A percentile compares a stretch with the other conserved stretches of the same genome.
phyloP scores from a whole-genome alignment of 1,140 invertebrate genomes.

The Drosophila repletoides region DNA sequence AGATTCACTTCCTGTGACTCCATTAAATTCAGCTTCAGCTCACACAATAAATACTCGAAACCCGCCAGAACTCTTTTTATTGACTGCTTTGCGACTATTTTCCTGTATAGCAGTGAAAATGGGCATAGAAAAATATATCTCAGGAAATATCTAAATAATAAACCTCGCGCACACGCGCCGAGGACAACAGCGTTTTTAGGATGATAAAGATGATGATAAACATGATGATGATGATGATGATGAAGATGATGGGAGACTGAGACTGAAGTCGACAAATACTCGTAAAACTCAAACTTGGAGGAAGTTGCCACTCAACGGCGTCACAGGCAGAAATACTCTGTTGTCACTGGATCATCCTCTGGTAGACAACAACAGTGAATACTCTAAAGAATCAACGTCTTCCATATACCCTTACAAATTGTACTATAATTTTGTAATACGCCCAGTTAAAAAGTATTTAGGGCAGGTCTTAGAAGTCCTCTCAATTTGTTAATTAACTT shows the following conservation, averaged over 20 bases:
- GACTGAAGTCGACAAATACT: constrained; percentile 28
- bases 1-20: constrained; percentile 21
- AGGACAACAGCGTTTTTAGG: constrained; percentile 26
- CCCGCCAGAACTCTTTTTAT: constrained; percentile 32
- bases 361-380: constrained; percentile 9
- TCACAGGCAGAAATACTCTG: constrained; percentile 38
- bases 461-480: background rate
- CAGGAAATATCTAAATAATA: constrained; percentile 74
- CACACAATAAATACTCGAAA: constrained; percentile 19
- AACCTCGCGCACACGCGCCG: constrained; percentile 45
- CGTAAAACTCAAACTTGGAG: constrained; percentile 29
- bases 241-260: constrained; percentile 21
- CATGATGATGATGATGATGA: constrained; percentile 46
- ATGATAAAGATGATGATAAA: constrained; percentile 17
- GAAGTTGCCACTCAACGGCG: constrained; percentile 63
- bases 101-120: constrained; percentile 11
- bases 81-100: constrained; percentile 1
- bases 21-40: constrained; percentile 40
- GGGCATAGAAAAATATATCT: constrained; percentile 40
- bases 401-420: background rate
- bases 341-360: constrained; percentile 55
- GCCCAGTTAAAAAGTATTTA: background rate
- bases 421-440: background rate
- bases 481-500: too few species aligned
- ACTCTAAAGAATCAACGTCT: background rate